Percentiles rank a stretch among this genome's conserved stretches.
These are phyloP conservation scores for Spilogale gracilis DNA, from an alignment of 2,113 vertebrate species.

Conservation along the genomic window DNA sequence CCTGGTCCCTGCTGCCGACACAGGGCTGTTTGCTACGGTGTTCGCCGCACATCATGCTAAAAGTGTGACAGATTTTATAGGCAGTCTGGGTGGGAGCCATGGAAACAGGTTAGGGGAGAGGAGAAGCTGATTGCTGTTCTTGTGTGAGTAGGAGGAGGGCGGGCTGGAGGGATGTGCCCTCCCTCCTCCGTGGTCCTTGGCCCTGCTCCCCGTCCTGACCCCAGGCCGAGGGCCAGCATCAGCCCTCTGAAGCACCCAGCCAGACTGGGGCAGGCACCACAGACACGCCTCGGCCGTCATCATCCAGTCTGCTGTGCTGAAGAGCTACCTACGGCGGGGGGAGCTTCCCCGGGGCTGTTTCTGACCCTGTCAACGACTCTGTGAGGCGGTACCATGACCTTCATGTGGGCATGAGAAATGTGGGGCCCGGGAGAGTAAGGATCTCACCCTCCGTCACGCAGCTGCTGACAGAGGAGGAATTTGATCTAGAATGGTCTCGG, in stretches of 20 bases:
- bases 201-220: neutral
- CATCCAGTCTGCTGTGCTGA: neutral
- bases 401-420: neutral
- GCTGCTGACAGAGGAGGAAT: neutral
- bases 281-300: no score
- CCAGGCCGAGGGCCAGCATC: neutral
- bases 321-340: rapidly evolving
- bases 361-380: neutral
- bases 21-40: slow-evolving; percentile 58
- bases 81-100: slow-evolving; percentile 79
- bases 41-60: slow-evolving; percentile 73
- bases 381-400: no score
- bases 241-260: neutral
- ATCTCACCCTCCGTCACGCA: no score
- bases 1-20: slow-evolving; percentile 59
- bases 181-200: neutral
- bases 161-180: neutral
- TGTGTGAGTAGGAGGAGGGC: neutral
- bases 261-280: neutral
- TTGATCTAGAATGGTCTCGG: neutral
- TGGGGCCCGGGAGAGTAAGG: neutral
- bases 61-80: slow-evolving; percentile 78
- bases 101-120: slow-evolving; percentile 79
- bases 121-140: slow-evolving; percentile 65
- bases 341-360: rapidly evolving